A percentile compares a stretch with the other conserved stretches of the same genome.
Conservation (phyloP, 1,140 invertebrate genomes). For the Scylla paramamosain region DNA sequence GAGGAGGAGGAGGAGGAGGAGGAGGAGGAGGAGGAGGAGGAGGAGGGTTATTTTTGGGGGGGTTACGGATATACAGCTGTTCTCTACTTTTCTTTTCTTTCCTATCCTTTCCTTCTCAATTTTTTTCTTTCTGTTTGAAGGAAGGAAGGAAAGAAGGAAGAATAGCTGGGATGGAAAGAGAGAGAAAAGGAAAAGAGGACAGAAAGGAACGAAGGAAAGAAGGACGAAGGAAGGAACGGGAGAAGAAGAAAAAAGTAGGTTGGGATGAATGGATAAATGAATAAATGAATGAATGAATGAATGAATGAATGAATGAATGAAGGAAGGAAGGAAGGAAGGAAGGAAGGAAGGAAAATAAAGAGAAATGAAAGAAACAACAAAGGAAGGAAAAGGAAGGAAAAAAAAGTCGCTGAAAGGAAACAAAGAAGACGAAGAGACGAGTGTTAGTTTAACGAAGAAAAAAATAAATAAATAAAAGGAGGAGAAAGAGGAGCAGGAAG, state of each 20-base stretch:
- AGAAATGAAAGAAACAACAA: background rate
- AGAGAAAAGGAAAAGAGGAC: background rate
- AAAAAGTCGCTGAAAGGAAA: background rate
- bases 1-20: background rate
- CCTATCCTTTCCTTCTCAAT: background rate
- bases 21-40: too few species aligned
- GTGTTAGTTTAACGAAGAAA: background rate
- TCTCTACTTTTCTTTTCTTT: background rate
- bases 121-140: background rate
- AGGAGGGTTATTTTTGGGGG: background rate
- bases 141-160: background rate
- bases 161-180: background rate
- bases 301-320: background rate
- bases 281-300: background rate
- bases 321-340: background rate
- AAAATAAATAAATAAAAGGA: background rate
- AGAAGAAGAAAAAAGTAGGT: background rate
- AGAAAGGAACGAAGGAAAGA: background rate
- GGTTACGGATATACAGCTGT: background rate
- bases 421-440: background rate
- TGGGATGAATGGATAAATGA: background rate
- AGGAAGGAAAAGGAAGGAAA: background rate
- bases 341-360: background rate
- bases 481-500: background rate
- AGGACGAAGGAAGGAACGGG: background rate